Evolutionary conservation across 2,113 vertebrate genomes (phyloP).

Genomic region (Pseudonaja textilis): DNA sequence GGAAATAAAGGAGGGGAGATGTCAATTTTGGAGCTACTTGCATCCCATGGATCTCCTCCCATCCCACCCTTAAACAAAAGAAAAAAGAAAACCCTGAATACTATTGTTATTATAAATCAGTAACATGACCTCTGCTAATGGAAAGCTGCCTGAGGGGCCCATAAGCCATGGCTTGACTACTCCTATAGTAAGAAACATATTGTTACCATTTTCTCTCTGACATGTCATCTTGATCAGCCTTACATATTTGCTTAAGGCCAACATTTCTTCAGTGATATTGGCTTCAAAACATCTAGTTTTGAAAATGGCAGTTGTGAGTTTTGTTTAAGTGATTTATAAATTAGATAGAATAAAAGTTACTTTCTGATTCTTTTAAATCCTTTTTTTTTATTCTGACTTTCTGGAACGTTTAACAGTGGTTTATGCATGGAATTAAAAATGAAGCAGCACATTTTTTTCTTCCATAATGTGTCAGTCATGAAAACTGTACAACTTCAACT

Average conservation of each 20-base stretch:
- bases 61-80: not conserved
- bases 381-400: not conserved
- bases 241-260: not conserved
- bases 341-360: not conserved
- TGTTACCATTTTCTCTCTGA: not conserved
- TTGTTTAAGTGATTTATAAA: not conserved
- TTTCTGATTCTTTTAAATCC: not conserved
- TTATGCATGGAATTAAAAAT: not conserved
- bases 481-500: slow-evolving; percentile 46
- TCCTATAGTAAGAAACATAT: not conserved
- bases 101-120: not conserved
- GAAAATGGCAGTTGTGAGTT: not conserved
- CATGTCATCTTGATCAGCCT: not conserved
- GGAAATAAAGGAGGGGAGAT: not conserved
- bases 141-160: not conserved
- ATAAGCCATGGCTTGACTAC: not conserved
- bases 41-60: not conserved
- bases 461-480: not conserved
- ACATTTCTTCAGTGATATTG: not conserved
- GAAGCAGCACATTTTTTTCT: not conserved
- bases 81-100: not conserved
- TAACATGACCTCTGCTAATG: not conserved
- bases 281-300: not conserved
- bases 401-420: not conserved
- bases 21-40: not conserved